A percentile compares a stretch with the other conserved stretches of the same genome.
These are phyloP conservation scores for Callopanchax toddi DNA, from an alignment of 2,113 vertebrate species.

Conservation along the genomic window DNA sequence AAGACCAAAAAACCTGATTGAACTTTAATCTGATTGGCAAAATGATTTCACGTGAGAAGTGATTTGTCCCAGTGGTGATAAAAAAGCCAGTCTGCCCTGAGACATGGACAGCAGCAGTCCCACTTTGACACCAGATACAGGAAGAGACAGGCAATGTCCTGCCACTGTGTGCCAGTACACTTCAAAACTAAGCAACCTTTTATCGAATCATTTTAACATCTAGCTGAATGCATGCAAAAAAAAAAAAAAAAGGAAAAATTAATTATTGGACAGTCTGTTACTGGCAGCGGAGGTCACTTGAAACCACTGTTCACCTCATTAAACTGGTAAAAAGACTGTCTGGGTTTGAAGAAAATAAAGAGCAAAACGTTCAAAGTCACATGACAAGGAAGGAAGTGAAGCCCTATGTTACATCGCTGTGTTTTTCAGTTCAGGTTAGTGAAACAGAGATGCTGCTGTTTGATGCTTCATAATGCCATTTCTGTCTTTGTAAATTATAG, in stretches of 20 bases:
- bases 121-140: slow-evolving; percentile 58
- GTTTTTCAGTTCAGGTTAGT: slow-evolving; percentile 67
- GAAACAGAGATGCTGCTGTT: slow-evolving; percentile 46
- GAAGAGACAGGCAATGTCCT: slow-evolving; percentile 71
- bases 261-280: slow-evolving; percentile 65
- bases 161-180: slow-evolving; percentile 86
- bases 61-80: slow-evolving; percentile 41
- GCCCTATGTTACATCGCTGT: slow-evolving; percentile 72
- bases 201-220: slow-evolving; percentile 91
- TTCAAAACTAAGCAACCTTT: slow-evolving; percentile 76
- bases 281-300: slow-evolving; percentile 68
- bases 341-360: slow-evolving; percentile 66
- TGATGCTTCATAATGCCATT: slow-evolving; percentile 59
- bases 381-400: slow-evolving; percentile 79
- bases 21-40: slow-evolving; percentile 45
- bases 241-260: slow-evolving; percentile 44
- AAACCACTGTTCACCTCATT: slow-evolving; percentile 93
- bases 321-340: slow-evolving; percentile 83
- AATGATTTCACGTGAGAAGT: too few species aligned
- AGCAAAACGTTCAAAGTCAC: slow-evolving; percentile 75
- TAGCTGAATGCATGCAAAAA: slow-evolving; percentile 77
- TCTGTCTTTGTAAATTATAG: slow-evolving; percentile 36
- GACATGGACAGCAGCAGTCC: slow-evolving; percentile 58
- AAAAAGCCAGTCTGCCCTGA: slow-evolving; percentile 30
- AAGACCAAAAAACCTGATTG: slow-evolving; percentile 28